These are phyloP conservation scores for Solen grandis DNA, from an alignment of 1,140 invertebrate genomes.

Conservation along the genomic window DNA sequence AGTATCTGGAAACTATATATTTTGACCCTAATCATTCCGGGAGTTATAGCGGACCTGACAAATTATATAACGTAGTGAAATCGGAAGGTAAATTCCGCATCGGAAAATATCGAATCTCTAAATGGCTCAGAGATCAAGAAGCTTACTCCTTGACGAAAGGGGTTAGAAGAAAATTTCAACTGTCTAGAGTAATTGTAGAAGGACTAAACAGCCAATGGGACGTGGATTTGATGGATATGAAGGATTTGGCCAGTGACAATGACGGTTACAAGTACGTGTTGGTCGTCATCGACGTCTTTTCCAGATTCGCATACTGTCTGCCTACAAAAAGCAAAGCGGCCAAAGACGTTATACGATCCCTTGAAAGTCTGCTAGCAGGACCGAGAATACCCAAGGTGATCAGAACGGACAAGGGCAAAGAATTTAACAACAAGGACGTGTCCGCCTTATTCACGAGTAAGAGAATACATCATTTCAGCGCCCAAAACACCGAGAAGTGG, in stretches of 20 bases:
- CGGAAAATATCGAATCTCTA: slow-evolving; percentile 21
- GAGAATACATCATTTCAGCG: slow-evolving; percentile 1
- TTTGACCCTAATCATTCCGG: neutral
- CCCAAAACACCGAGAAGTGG: slow-evolving; percentile 2
- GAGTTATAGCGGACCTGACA: neutral
- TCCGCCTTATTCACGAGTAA: neutral
- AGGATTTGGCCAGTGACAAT: neutral
- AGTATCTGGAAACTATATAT: slow-evolving; percentile 28
- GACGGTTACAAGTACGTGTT: slow-evolving; percentile 8
- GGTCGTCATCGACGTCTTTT: slow-evolving; percentile 12
- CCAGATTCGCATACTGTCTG: neutral
- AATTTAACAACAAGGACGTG: slow-evolving; percentile 9
- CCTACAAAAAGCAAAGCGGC: neutral
- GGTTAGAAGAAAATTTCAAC: neutral
- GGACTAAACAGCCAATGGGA: slow-evolving; percentile 22
- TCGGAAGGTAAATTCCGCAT: slow-evolving; percentile 10
- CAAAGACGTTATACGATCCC: neutral
- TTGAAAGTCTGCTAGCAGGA: neutral
- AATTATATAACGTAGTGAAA: slow-evolving; percentile 22
- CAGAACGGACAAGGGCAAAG: slow-evolving; percentile 7
- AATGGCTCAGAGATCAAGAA: slow-evolving; percentile 38
- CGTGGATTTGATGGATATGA: slow-evolving; percentile 33
- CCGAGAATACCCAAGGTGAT: neutral
- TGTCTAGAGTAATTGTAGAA: neutral
- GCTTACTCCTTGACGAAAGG: slow-evolving; percentile 25